These are phyloP conservation scores for Hesperia comma DNA, from an alignment of 2,888 invertebrate genomes.

Conservation along the genomic window DNA sequence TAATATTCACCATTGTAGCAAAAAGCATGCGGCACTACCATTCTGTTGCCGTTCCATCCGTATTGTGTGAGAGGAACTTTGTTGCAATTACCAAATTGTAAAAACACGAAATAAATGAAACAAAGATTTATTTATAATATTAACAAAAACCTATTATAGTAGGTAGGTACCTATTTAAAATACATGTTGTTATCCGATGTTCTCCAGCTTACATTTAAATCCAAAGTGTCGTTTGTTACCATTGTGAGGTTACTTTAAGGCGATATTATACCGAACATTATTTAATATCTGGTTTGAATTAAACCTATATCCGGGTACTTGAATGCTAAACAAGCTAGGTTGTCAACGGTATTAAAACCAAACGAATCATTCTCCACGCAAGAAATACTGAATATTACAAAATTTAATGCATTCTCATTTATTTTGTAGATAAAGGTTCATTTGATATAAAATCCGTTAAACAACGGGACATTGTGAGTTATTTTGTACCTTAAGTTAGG, in stretches of 20 bases:
- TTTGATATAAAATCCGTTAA: not conserved
- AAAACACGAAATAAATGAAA: too few species aligned
- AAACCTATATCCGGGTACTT: slow-evolving; percentile 24
- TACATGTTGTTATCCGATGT: too few species aligned
- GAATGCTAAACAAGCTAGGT: slow-evolving; percentile 15
- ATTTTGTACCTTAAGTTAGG: too few species aligned
- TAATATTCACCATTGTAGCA: too few species aligned
- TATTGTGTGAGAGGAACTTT: too few species aligned
- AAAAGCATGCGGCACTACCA: too few species aligned
- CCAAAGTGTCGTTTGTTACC: slow-evolving; percentile 10
- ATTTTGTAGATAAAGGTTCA: slow-evolving; percentile 9
- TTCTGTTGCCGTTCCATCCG: too few species aligned
- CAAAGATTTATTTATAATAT: too few species aligned
- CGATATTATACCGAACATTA: slow-evolving; percentile 25
- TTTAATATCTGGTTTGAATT: slow-evolving; percentile 26
- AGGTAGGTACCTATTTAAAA: too few species aligned
- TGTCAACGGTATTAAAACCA: slow-evolving; percentile 13
- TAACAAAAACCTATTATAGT: too few species aligned
- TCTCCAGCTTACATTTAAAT: slow-evolving; percentile 13
- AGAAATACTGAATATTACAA: not conserved
- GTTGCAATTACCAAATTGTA: too few species aligned
- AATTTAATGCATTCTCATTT: slow-evolving; percentile 10
- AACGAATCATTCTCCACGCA: slow-evolving; percentile 12
- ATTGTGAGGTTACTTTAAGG: slow-evolving; percentile 27
- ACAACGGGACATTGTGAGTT: not conserved